Evolutionary conservation across 2,113 vertebrate genomes (phyloP).

Genomic region (Melanerpes formicivorus): DNA sequence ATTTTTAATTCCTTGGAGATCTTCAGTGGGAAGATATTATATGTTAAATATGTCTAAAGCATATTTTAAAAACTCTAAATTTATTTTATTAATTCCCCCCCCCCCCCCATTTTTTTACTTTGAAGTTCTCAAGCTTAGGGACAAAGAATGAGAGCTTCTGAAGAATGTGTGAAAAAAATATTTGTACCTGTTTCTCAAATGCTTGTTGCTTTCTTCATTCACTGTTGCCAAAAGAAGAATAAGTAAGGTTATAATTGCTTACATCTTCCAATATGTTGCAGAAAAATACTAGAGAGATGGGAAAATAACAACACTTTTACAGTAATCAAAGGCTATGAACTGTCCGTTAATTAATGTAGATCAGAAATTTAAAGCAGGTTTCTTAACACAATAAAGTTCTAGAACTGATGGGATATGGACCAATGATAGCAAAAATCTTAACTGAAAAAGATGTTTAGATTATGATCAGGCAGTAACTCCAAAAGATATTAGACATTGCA

Average conservation of each 20-base stretch:
- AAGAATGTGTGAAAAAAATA: not conserved
- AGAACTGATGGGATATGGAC: not conserved
- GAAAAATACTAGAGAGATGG: not conserved
- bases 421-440: not conserved
- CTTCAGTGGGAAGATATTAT: slow-evolving; percentile 49
- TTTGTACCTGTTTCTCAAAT: not conserved
- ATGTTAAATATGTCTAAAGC: slow-evolving; percentile 40
- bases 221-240: not conserved
- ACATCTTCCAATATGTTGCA: not conserved
- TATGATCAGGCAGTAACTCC: not conserved
- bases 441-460: not conserved
- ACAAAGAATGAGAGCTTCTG: not conserved
- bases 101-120: not conserved
- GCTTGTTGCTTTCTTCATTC: not conserved
- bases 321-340: not conserved
- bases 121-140: not conserved
- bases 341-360: not conserved
- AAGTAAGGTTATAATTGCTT: not conserved
- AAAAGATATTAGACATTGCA: not conserved
- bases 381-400: not conserved
- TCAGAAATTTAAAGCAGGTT: not conserved
- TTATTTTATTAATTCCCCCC: not conserved
- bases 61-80: slow-evolving; percentile 15
- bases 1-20: slow-evolving; percentile 50
- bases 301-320: not conserved